These are phyloP conservation scores for Pitta sordida DNA, from an alignment of 2,113 vertebrate genomes.

Conservation along the genomic window DNA sequence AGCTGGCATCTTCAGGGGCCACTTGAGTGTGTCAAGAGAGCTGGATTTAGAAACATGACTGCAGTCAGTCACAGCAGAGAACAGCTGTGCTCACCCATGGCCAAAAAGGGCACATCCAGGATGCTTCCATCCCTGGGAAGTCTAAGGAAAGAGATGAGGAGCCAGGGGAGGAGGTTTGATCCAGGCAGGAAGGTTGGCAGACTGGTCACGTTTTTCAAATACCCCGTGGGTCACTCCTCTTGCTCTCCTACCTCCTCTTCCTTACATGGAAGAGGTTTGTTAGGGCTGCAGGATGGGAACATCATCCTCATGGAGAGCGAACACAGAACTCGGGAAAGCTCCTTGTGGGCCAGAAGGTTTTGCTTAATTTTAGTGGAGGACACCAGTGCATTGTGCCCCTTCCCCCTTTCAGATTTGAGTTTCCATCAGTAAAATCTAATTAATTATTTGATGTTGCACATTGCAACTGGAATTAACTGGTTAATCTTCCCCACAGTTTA, in stretches of 20 bases:
- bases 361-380: background rate
- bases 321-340: background rate
- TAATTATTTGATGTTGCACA: background rate
- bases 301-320: background rate
- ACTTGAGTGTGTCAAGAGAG: background rate
- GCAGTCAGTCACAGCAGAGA: background rate
- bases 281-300: background rate
- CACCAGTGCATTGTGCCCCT: accelerated
- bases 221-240: background rate
- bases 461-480: background rate
- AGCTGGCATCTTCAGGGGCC: background rate
- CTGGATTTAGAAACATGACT: background rate
- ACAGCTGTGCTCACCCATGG: background rate
- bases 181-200: background rate
- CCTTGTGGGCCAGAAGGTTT: accelerated
- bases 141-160: background rate
- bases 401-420: background rate
- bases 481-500: background rate
- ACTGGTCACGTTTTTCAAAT: background rate
- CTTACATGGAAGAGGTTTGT: background rate
- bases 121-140: background rate
- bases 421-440: background rate
- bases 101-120: background rate
- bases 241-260: background rate
- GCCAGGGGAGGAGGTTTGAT: background rate